Percentiles rank a stretch among this genome's conserved stretches.
phyloP scores from a whole-genome alignment of 2,888 invertebrate species.

The Atethmia centrago region DNA sequence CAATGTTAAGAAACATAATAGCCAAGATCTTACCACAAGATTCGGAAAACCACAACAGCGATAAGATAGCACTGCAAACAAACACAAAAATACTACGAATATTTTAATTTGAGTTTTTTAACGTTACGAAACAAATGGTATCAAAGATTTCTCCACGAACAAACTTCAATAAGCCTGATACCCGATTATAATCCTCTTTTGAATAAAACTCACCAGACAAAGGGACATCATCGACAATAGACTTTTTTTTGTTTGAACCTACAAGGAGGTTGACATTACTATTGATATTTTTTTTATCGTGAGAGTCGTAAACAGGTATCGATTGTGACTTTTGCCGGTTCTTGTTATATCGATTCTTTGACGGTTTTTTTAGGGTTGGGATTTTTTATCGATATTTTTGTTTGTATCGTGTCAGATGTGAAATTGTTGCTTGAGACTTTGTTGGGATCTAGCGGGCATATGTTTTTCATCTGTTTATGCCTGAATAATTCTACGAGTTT shows the following conservation, averaged over 20 bases:
- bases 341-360: conserved; percentile 67
- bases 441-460: conserved; percentile 14
- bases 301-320: conserved; percentile 77
- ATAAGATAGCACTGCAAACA: conserved; percentile 14
- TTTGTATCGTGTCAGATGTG: conserved; percentile 62
- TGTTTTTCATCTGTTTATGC: conserved; percentile 13
- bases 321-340: conserved; percentile 72
- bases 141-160: conserved; percentile 72
- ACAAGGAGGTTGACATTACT: conserved; percentile 72
- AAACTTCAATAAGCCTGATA: conserved; percentile 74
- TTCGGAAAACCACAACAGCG: neutral
- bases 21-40: neutral
- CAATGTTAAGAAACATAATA: neutral
- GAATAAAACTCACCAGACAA: conserved; percentile 76
- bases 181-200: conserved; percentile 82
- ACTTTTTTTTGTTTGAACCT: conserved; percentile 65
- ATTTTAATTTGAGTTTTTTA: conserved; percentile 34
- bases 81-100: conserved; percentile 10
- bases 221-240: conserved; percentile 69
- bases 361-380: conserved; percentile 46
- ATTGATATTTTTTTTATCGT: conserved; percentile 71
- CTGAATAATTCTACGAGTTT: conserved; percentile 3
- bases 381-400: conserved; percentile 60
- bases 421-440: conserved; percentile 57
- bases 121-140: conserved; percentile 65